Evolutionary conservation across 2,113 vertebrate species (phyloP), one percentile per base, ranked within the genome.

Genomic region (Dolichotis patagonum): DNA sequence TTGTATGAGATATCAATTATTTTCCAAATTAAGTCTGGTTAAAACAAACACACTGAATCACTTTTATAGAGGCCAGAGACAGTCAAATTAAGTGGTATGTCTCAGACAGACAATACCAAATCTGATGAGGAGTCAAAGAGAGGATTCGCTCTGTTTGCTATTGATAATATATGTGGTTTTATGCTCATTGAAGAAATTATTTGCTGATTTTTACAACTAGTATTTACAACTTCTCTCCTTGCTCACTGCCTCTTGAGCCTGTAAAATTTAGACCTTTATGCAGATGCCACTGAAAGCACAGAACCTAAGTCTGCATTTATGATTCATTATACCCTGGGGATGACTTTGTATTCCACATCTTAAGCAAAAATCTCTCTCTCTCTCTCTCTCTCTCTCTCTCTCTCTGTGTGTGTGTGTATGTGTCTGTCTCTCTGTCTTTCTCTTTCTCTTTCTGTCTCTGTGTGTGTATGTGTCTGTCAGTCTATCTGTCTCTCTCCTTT

Each of bases 281-380:
- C 22, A 77, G 49, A 13, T 95, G 49, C 9, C 28, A 63, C 46
- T 95, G 35, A 83, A 86, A 94, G 35, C 30, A 67, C 2, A 90
- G 58, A 43, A 78, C 26, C 63, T 38, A 43, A 28, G 30, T 32
- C 5, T 13, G 75, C 26, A n/a, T 94, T 38, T 95, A 38, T 58
- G 22, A 89, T 35, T 46, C 32, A 28, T 41, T 82, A 49, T 95
- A 95, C 96, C 98, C 96, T 98, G 96, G 92, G 84, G 89, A 97
- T 97, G 82, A 69, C 69, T 77, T 90, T 78, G 77, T 86, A 54
- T 96, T 35, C 63, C 5, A 94, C 80, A 81, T 95, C 28, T 95
- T 89, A 94, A 94, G 41, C 30, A 92, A 95, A 94, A 67, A 43
- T 75, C 4, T 14, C 24, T 43, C 12, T 75, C 71, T 43, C 41